Evolutionary conservation across 2,888 invertebrate species (phyloP).

Genomic region (Bombylius discolor): DNA sequence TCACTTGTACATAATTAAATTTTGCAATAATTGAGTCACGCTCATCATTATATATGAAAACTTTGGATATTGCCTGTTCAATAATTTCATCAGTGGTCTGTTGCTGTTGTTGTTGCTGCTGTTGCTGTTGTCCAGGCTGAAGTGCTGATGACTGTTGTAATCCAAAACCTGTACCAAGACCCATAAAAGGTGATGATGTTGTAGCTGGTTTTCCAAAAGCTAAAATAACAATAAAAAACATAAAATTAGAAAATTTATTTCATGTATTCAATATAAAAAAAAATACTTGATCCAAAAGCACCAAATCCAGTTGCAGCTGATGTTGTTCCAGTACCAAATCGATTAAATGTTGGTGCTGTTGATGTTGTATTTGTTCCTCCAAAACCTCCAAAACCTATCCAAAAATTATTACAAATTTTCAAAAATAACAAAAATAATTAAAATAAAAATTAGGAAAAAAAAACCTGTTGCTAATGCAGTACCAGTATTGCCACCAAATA

Average conservation of each 20-base stretch:
- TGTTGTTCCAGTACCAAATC: conserved; percentile 31
- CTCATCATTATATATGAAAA: conserved; percentile 86
- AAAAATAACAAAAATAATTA: neutral
- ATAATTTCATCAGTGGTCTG: conserved; percentile 55
- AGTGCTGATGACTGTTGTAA: conserved; percentile 19
- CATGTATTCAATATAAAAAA: neutral
- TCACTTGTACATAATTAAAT: conserved; percentile 79
- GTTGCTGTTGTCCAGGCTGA: conserved; percentile 20
- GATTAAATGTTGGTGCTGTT: conserved; percentile 36
- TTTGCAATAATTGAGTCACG: conserved; percentile 83
- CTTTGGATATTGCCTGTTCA: conserved; percentile 61
- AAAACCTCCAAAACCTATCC: conserved; percentile 17
- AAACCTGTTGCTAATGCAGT: neutral
- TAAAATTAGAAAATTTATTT: neutral
- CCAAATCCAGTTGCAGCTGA: conserved; percentile 22
- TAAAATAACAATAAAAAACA: neutral
- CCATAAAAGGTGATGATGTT: conserved; percentile 37
- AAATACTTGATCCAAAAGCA: conserved; percentile 17
- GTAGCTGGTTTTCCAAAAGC: conserved; percentile 33
- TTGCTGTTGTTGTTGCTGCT: conserved; percentile 40
- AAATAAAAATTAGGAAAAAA: conserved; percentile 1
- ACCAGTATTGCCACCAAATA: neutral
- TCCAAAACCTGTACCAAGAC: conserved; percentile 41
- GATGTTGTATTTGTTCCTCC: conserved; percentile 23
- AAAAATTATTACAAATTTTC: neutral